Base-by-base conservation (phyloP, 2,113 vertebrate genomes). In the Alexandromys fortis region DNA sequence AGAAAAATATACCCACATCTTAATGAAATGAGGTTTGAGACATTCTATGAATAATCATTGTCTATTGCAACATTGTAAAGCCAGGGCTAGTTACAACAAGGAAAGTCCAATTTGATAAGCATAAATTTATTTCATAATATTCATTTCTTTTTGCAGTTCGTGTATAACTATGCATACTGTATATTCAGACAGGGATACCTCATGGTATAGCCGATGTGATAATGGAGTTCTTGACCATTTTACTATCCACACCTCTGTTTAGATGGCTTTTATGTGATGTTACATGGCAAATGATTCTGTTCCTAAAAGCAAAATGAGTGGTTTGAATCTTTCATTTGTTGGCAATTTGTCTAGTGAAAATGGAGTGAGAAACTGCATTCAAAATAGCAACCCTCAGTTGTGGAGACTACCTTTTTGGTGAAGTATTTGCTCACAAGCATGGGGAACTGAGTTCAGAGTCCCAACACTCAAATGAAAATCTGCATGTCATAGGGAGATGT, bases 1-100 rank as follows among this genome's bases (percentile, higher is more conserved):
- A 73, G 38, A 92, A 89, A 91, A 91, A 95, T 78, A 10, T 22
- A 63, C 90, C 93, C 92, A 7, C 7, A 90, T 81, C 68, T 33
- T 93, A 93, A 89, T 95, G 61, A 95, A 94, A 83, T 94, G 79
- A 89, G 28, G 8, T 82, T 91, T 96, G 42, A 12, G 70, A 21
- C 79, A 52, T 76, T 67, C n/a, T 94, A 38, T 86, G 61, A 94
- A 86, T 95, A 82, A 70, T 61, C 67, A 78, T 92, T 96, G 72
- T 91, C 86, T 24, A 55, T 95, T 75, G 73, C 63, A 72, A 8
- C 30, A 58, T 24, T 93, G 75, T 91, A 87, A 95, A 86, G 12
- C 21, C 55, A 92, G 91, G 17, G 8, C 4, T 55, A 86, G 2
- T 16, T 67, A 58, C 14, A 91, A 35, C 7, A 89, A 24, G 87